Base-by-base conservation (phyloP, 2,888 invertebrate genomes). In the Latrodectus elegans region DNA sequence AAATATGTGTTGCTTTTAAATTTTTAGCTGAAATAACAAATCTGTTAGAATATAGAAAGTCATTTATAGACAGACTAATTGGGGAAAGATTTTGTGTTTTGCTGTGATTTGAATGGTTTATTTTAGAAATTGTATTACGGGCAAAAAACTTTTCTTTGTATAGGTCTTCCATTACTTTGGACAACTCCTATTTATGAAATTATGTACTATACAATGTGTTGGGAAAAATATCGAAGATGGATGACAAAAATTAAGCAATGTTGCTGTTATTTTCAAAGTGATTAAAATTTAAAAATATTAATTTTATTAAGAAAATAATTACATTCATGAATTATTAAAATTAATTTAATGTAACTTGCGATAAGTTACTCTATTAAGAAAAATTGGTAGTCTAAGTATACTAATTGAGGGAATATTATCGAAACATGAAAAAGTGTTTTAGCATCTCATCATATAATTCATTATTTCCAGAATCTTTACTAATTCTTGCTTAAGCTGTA, bases 371-470 rank as follows among this genome's bases (percentile, higher is more conserved):
- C 49, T 52, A 49, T 14, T 49, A 14, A 26, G 12, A 15, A n/a
- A 17, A 64, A 22, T 68, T 22, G 10, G 9, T 9, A 17, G 10
- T 51, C 22, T 22, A 14, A 49, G 10, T 51, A 10, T 53, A 38
- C 8, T 72, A 51, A 51, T 67, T 68, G 26, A 22, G 80, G 75
- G 75, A 80, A 15, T 64, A 80, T 17, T 80, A 86, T 9, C 80
- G 71, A 51, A 86, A 86, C 38, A 74, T 70, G 22, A 26, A 22
- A 15, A 68, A 17, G 14, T 22, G 14, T 38, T 22, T 68, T 11
- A 14, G 22, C 8, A 26, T 11, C 38, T 68, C 8, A 26, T 11
- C 38, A 22, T 10, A 68, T 26, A 68, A 4, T 11, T 22, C 14
- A 12, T 68, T 68, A 38, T 68, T 12, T 11, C 12, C 22, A 68